A percentile compares a stretch with the other conserved stretches of the same genome.
Evolutionary conservation across 2,113 vertebrate genomes (phyloP).

Genomic region (Osmerus mordax): DNA sequence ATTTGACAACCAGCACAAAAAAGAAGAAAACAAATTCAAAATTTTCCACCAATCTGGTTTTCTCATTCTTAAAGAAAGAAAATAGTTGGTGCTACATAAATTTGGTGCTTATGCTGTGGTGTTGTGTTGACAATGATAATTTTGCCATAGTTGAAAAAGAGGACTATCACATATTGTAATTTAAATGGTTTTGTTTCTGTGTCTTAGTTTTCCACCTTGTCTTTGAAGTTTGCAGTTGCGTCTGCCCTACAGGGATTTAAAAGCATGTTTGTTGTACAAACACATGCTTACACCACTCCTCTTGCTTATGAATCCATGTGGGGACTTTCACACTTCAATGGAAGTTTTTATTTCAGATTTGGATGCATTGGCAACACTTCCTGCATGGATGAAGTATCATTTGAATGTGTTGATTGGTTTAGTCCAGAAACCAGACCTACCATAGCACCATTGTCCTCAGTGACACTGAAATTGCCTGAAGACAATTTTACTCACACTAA

Average conservation of each 20-base stretch:
- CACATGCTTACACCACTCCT: too few relatives aligned
- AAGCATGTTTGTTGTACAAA: too few relatives aligned
- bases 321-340: too few relatives aligned
- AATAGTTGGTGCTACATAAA: constrained; percentile 52
- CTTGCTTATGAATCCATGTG: too few relatives aligned
- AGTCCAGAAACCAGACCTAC: too few relatives aligned
- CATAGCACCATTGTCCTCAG: too few relatives aligned
- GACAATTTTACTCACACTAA: not conserved
- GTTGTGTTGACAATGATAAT: constrained; percentile 11
- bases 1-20: constrained; percentile 12
- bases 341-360: too few relatives aligned
- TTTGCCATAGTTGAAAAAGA: not conserved
- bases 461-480: not conserved
- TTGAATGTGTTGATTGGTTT: not conserved
- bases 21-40: not conserved
- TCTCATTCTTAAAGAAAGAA: not conserved
- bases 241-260: too few relatives aligned
- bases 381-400: not conserved
- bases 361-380: too few relatives aligned
- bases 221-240: too few relatives aligned
- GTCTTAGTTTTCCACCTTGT: constrained; percentile 8
- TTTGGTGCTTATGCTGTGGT: constrained; percentile 45
- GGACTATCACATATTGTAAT: not conserved
- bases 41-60: not conserved
- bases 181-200: not conserved